These are phyloP conservation scores for Semicossyphus pulcher DNA, from an alignment of 2,113 vertebrate species.

Conservation along the genomic window DNA sequence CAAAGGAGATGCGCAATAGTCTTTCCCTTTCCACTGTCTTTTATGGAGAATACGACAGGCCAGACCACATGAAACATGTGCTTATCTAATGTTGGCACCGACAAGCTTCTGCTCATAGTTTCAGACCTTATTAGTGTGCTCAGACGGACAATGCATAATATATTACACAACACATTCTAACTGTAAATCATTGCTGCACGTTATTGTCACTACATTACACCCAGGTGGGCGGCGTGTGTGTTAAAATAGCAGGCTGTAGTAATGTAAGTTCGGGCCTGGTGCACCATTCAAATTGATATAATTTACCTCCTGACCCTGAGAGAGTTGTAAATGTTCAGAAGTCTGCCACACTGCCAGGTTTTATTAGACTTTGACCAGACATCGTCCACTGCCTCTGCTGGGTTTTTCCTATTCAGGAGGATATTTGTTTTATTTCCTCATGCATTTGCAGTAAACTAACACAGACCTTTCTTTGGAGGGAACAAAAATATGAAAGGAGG, in stretches of 20 bases:
- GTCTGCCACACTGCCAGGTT: not conserved
- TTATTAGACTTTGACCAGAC: not conserved
- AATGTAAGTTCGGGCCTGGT: not conserved
- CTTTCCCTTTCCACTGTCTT: not conserved
- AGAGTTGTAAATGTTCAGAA: not conserved
- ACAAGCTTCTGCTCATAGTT: not conserved
- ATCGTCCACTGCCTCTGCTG: not conserved
- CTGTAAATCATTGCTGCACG: not conserved
- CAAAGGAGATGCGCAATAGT: slow-evolving; percentile 61
- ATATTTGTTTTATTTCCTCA: slow-evolving; percentile 8
- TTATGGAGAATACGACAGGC: slow-evolving; percentile 18
- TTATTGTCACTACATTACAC: not conserved
- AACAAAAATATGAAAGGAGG: not conserved
- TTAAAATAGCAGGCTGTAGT: not conserved
- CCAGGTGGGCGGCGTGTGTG: slow-evolving; percentile 24
- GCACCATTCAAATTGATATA: not conserved
- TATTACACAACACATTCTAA: not conserved
- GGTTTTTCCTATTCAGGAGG: not conserved
- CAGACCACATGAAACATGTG: slow-evolving; percentile 30
- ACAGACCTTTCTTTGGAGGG: not conserved
- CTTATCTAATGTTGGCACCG: not conserved
- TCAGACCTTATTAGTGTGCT: not conserved
- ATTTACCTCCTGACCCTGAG: not conserved
- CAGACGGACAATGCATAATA: no score
- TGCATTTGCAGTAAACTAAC: not conserved